Evolutionary conservation across 1,140 invertebrate genomes (phyloP), one percentile per base, ranked within the genome.

Genomic region (Oryctes rhinoceros): DNA sequence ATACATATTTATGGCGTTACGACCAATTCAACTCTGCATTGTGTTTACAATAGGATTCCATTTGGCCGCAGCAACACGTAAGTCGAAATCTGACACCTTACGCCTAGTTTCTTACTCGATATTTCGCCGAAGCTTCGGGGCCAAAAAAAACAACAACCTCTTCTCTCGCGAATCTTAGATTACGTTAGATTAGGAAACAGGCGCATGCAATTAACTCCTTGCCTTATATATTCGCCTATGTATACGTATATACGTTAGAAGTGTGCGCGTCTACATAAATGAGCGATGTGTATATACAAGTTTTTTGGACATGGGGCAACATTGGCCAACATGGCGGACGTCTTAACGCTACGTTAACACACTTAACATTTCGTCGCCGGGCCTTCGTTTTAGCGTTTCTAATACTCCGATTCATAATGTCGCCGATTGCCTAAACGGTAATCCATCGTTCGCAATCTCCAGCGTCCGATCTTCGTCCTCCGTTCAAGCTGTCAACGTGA

Each of bases 1-100:
- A 81, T 82, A 84, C 82, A 82, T 80, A 84, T 84, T 82, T 84
- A 84, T 84, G 83, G 83, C 83, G 83, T 80, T 83, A 79, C 81
- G 82, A 84, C 79, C 83, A 81, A 78, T 84, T 83, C 82, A 83
- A 83, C 81, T 84, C 80, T 80, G 82, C 82, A 62, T 82, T 82
- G 81, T 84, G 83, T 84, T 84, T 83, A 80, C 83, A 83, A 81
- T 84, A 84, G 83, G 83, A 84, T 80, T 76, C 74, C 79, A 78
- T 44, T 79, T 79, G 48, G 82, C 76, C 79, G 74, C 80, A 79
- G 81, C 80, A 81, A 71, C 82, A 81, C 76, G 83, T 84, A 78
- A 83, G 82, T 83, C 39, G 39, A 44, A 44, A 44, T 44, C 39
- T 7, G 9, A 44, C 39, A 44, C 39, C 39, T 44, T 44, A 44